Base-by-base conservation (phyloP, 1,140 invertebrate species). In the Coptotermes formosanus region DNA sequence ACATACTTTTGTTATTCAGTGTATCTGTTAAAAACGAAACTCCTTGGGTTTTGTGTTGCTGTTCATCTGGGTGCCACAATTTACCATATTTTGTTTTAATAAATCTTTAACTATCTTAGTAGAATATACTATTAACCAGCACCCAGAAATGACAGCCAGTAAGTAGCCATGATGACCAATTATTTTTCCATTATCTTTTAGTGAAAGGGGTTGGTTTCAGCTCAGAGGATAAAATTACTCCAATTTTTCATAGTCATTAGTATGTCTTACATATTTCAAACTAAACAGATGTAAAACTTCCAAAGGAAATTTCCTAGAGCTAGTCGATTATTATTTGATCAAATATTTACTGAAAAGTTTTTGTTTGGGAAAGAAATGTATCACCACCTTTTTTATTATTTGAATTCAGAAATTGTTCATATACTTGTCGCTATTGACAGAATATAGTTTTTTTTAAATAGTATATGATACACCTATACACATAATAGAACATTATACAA, bases 201-300 rank as follows among this genome's bases (percentile, higher is more conserved):
- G 14, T 75, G 30, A 25, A n/a, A 30, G 64, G n/a, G 64, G 64
- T 64, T 64, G 59, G 64, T 75, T 6, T n/a, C n/a, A 75, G 25
- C n/a, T 75, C 64, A 75, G 64, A 75, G 64, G n/a, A 75, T 75
- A 75, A 75, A n/a, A 75, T 75, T 75, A 75, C 64, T 75, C 64
- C 64, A 75, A 75, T 75, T 75, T 75, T 75, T n/a, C 64, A 75
- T 75, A 75, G 64, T 75, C 64, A 75, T 75, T 75, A 75, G 64
- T 75, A 75, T 75, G 6, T 75, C 25, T 64, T 64, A 23, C 21
- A 64, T 64, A 64, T 75, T 75, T 75, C 64, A 75, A n/a, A 75
- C 64, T 75, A 75, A 25, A 75, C 64, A 30, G 25, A 75, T 75
- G 11, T 64, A 64, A 64, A 64, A 64, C 64, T 75, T 75, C 64